Percentiles rank a stretch among this genome's conserved stretches.
These are phyloP conservation scores for Girardinus metallicus DNA, from an alignment of 2,797 vertebrate genomes.

Conservation along the genomic window DNA sequence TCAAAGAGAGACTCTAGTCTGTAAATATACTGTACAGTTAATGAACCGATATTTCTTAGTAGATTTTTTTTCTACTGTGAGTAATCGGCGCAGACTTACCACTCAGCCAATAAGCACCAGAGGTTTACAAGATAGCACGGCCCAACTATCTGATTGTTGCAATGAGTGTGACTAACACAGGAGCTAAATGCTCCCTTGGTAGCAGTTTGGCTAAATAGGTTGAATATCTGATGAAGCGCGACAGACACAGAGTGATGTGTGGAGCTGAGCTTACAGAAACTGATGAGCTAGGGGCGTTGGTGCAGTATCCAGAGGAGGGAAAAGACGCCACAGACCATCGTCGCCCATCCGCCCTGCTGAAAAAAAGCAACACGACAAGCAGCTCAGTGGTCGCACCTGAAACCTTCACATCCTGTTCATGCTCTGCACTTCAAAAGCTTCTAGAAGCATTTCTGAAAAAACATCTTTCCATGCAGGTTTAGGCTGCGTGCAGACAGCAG, in stretches of 20 bases:
- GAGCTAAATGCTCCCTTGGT: constrained; percentile 36
- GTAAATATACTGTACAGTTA: constrained; percentile 6
- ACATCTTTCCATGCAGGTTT: constrained; percentile 1
- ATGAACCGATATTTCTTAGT: constrained; percentile 20
- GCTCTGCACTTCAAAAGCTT: constrained; percentile 16
- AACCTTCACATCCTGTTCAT: constrained; percentile 31
- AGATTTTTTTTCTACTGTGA: constrained; percentile 18
- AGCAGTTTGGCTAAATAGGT: constrained; percentile 21
- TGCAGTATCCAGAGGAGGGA: constrained; percentile 95
- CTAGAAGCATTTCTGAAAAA: not conserved
- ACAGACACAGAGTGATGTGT: not conserved
- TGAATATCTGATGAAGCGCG: constrained; percentile 29
- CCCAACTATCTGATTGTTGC: constrained; percentile 33
- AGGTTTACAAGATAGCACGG: constrained; percentile 37
- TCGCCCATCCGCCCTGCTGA: constrained; percentile 85
- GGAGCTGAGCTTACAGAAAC: constrained; percentile 84
- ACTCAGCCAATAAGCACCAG: constrained; percentile 26
- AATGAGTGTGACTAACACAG: constrained; percentile 19
- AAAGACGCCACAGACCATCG: constrained; percentile 94
- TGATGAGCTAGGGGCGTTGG: constrained; percentile 93
- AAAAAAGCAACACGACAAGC: constrained; percentile 36
- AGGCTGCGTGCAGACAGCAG: not conserved
- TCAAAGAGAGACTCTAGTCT: not conserved
- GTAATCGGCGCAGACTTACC: constrained; percentile 36
- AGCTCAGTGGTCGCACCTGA: constrained; percentile 19